phyloP scores from a whole-genome alignment of 2,888 invertebrate genomes.

The Unio delphinus region DNA sequence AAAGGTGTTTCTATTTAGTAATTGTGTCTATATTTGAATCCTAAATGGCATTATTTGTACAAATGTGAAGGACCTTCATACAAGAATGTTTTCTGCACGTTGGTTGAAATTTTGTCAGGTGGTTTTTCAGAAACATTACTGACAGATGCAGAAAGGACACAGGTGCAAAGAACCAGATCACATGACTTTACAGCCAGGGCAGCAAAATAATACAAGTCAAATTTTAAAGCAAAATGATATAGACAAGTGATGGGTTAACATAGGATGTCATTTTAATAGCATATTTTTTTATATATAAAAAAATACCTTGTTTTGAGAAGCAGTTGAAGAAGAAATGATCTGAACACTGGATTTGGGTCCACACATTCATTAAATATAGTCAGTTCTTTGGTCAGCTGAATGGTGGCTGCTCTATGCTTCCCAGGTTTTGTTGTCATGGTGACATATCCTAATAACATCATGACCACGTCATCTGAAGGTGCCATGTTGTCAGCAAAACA shows the following conservation, averaged over 20 bases:
- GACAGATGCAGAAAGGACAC: too few species aligned
- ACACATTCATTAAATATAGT: slow-evolving; percentile 46
- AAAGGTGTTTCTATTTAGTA: too few species aligned
- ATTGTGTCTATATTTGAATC: too few species aligned
- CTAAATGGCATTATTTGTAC: too few species aligned
- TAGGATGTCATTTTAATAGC: background rate
- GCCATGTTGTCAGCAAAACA: slow-evolving; percentile 22
- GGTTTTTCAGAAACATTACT: too few species aligned
- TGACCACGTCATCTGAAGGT: slow-evolving; percentile 18
- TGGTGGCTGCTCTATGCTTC: background rate
- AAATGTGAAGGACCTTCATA: too few species aligned
- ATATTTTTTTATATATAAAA: background rate
- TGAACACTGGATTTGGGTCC: slow-evolving; percentile 60
- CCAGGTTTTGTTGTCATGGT: slow-evolving; percentile 8
- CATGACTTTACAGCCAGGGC: too few species aligned
- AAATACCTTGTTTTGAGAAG: slow-evolving; percentile 49
- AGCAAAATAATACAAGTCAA: too few species aligned
- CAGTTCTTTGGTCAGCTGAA: slow-evolving; percentile 34
- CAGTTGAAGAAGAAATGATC: slow-evolving; percentile 58
- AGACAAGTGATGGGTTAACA: background rate
- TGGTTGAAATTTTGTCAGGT: too few species aligned
- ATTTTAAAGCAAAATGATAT: background rate
- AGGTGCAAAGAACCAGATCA: too few species aligned
- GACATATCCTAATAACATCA: slow-evolving; percentile 19
- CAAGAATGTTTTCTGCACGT: too few species aligned